A percentile compares a stretch with the other conserved stretches of the same genome.
phyloP scores from a whole-genome alignment of 2,888 invertebrate species.

The Hesperia comma region DNA sequence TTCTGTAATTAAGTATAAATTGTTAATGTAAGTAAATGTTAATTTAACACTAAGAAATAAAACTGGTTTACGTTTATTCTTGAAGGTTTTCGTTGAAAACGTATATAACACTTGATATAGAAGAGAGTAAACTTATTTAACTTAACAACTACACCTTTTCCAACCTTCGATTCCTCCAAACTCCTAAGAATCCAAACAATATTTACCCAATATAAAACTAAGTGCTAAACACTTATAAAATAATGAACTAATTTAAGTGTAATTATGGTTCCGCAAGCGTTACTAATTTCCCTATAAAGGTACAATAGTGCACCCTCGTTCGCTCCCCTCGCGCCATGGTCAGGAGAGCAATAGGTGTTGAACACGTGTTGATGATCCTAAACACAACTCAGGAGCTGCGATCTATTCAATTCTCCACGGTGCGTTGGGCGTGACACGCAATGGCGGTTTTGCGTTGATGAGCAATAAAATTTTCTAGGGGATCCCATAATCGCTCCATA shows the following conservation, averaged over 20 bases:
- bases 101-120: too few species aligned
- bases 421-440: constrained; percentile 62
- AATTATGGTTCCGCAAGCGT: constrained; percentile 65
- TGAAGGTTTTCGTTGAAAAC: too few species aligned
- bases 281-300: constrained; percentile 69
- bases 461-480: constrained; percentile 53
- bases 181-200: neutral
- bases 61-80: too few species aligned
- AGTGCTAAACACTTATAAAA: constrained; percentile 12
- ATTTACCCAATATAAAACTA: neutral
- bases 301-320: constrained; percentile 64
- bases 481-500: constrained; percentile 23
- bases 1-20: too few species aligned
- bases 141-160: too few species aligned
- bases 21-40: too few species aligned
- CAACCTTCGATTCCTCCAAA: too few species aligned
- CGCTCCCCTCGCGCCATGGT: constrained; percentile 56
- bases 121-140: too few species aligned
- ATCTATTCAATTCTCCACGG: constrained; percentile 73
- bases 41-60: too few species aligned
- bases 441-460: constrained; percentile 56
- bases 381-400: constrained; percentile 56
- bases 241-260: constrained; percentile 42
- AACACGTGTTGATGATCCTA: constrained; percentile 78
- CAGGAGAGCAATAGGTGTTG: constrained; percentile 68